phyloP scores from a whole-genome alignment of 2,797 vertebrate genomes.

The Falco biarmicus region DNA sequence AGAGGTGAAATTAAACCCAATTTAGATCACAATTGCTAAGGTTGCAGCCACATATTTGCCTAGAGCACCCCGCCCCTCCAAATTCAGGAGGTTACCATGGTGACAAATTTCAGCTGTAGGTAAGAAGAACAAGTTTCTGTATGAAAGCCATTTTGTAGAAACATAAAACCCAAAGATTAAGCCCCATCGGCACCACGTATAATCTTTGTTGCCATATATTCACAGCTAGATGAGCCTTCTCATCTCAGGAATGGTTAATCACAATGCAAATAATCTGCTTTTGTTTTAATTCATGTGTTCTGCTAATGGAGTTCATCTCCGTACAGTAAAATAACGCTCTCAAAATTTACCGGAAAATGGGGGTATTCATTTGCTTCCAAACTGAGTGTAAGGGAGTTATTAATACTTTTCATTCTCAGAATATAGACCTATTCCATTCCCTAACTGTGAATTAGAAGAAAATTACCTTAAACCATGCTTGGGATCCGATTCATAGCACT shows the following conservation, averaged over 20 bases:
- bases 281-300: constrained; percentile 50
- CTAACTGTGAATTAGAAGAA: constrained; percentile 17
- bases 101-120: constrained; percentile 67
- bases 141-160: constrained; percentile 62
- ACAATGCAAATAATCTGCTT: constrained; percentile 46
- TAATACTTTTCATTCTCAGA: constrained; percentile 36
- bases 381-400: constrained; percentile 15
- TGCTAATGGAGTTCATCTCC: neutral
- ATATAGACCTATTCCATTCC: constrained; percentile 3
- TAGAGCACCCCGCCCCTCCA: constrained; percentile 50
- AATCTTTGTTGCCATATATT: constrained; percentile 22
- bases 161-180: constrained; percentile 65
- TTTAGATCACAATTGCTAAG: constrained; percentile 30
- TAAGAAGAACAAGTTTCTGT: constrained; percentile 59
- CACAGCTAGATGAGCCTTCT: constrained; percentile 9
- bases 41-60: constrained; percentile 14
- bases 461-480: constrained; percentile 30
- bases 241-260: constrained; percentile 24
- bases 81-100: constrained; percentile 67
- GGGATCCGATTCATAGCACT: neutral
- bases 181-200: constrained; percentile 1
- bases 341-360: constrained; percentile 21
- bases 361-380: constrained; percentile 19
- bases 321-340: neutral
- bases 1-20: neutral